phyloP scores from a whole-genome alignment of 23 tunicate genomes.

The Corella eumyota region DNA sequence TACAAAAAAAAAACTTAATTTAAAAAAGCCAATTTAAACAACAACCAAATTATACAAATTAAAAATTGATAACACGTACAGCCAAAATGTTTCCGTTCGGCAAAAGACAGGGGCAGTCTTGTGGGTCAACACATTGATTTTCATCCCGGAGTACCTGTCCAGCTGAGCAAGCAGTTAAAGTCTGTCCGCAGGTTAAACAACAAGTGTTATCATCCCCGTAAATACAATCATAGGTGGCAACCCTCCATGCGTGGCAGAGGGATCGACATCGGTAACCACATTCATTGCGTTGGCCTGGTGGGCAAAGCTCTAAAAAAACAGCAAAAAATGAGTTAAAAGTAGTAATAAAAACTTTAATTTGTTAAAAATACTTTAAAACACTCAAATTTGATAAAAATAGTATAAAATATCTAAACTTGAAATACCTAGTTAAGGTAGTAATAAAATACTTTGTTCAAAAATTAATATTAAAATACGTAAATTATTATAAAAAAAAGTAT shows the following conservation, averaged over 20 bases:
- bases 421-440: too few relatives aligned
- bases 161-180: slow-evolving; percentile 28
- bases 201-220: slow-evolving; percentile 50
- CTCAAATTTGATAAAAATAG: too few relatives aligned
- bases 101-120: slow-evolving; percentile 86
- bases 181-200: slow-evolving; percentile 79
- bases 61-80: slow-evolving; percentile 52
- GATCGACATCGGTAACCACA: slow-evolving; percentile 78
- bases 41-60: too few relatives aligned
- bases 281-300: slow-evolving; percentile 28
- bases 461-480: too few relatives aligned
- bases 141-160: slow-evolving; percentile 66
- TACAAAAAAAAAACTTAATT: too few relatives aligned
- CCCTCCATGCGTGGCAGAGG: slow-evolving; percentile 95
- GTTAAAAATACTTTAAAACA: too few relatives aligned
- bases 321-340: too few relatives aligned
- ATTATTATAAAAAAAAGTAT: too few relatives aligned
- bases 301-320: slow-evolving; percentile 47
- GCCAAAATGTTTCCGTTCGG: slow-evolving; percentile 91
- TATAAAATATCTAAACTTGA: too few relatives aligned
- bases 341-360: too few relatives aligned
- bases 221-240: slow-evolving; percentile 87
- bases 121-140: slow-evolving; percentile 47
- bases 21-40: too few relatives aligned
- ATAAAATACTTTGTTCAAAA: too few relatives aligned